These are phyloP conservation scores for Anser brachyrhynchus DNA, from an alignment of 2,113 vertebrate species.

Conservation along the genomic window DNA sequence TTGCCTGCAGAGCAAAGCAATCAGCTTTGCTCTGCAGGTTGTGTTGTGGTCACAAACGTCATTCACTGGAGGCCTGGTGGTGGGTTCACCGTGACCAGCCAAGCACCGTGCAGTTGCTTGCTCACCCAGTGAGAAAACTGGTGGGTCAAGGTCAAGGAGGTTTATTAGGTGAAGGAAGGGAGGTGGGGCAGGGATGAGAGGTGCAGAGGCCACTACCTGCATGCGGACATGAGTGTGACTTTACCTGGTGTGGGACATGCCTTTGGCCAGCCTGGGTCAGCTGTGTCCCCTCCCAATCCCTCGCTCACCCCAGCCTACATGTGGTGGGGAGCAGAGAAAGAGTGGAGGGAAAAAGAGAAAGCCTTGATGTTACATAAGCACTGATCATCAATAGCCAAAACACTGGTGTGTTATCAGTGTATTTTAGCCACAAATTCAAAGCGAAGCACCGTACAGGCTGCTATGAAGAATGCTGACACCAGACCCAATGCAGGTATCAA, in stretches of 20 bases:
- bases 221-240: not conserved
- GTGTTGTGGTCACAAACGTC: not conserved
- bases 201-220: not conserved
- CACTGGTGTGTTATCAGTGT: not conserved
- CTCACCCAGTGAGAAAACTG: not conserved
- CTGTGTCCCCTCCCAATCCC: not conserved
- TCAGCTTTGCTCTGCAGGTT: not conserved
- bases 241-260: not conserved
- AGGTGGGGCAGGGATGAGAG: not conserved
- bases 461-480: not conserved
- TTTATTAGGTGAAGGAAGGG: not conserved
- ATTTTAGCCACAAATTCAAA: not conserved
- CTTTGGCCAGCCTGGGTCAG: not conserved
- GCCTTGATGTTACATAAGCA: not conserved
- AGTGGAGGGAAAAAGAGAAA: not conserved
- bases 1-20: not conserved
- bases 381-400: not conserved
- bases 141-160: not conserved
- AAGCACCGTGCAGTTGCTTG: not conserved
- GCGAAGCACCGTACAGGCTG: not conserved
- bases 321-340: fast-evolving
- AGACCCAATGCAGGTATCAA: not conserved
- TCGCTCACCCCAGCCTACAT: not conserved
- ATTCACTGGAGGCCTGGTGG: not conserved
- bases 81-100: not conserved